Base-by-base conservation (phyloP, 2,797 vertebrate genomes). In the Hippoglossus hippoglossus region DNA sequence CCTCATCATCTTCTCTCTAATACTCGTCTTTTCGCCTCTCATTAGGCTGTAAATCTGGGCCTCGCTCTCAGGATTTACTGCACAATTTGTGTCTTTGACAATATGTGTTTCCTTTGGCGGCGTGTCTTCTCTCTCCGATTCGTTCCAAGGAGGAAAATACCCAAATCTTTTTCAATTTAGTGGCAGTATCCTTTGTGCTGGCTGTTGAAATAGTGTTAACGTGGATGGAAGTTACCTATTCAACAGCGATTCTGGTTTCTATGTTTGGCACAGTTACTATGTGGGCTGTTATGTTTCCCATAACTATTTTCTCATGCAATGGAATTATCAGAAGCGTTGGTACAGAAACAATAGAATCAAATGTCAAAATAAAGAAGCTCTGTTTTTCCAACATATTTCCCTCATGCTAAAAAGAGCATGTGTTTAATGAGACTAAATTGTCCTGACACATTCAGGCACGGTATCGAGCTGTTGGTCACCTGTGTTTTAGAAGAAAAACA, bases 41-140 rank as follows among this genome's bases (percentile, higher is more conserved):
- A 71, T 77, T 75, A 73, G 59, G 62, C 62, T 71, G 58, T 85
- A 83, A 80, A 85, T 82, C 79, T 72, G 74, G 39, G 63, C 39
- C 36, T 1, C 25, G 75, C 62, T 57, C 60, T 71, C 25, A 64
- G 68, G 71, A 75, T 75, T 85, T 85, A 77, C 73, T 70, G 71
- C 71, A 80, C 46, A 77, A 68, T 78, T 77, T 82, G 79, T 60
- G 68, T 75, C 67, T 63, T 63, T 19, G 6, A 73, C 78, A 70
- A 84, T 74, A 73, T 82, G 71, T 78, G 65, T 81, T 81, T 81
- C 79, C 54, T 59, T 81, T 79, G 73, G 73, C 61, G 19, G 26
- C 12, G 56, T 41, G 51, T 74, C 70, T 51, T 79, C 68, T 60
- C 58, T 24, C 67, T 72, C 63, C 3, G 34, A 57, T 54, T 78